These are phyloP conservation scores for Sus scrofa DNA, from an alignment of 2,113 vertebrate genomes.

Conservation along the genomic window DNA sequence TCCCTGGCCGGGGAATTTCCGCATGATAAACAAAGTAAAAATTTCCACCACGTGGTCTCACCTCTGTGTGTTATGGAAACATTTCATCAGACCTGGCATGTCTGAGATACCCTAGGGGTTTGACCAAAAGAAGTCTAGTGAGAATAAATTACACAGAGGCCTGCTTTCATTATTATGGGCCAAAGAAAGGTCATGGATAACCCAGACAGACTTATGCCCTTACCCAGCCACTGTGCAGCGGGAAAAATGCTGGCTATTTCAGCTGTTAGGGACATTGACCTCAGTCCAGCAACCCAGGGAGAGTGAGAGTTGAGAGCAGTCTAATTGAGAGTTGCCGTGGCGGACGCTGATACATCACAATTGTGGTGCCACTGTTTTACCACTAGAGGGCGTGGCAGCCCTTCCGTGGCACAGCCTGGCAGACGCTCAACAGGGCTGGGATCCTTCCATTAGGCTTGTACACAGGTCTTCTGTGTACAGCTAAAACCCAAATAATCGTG, in stretches of 20 bases:
- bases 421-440: background rate
- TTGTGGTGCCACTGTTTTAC: background rate
- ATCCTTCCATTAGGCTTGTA: background rate
- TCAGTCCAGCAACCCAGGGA: background rate
- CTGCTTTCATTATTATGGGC: background rate
- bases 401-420: background rate
- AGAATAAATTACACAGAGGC: background rate
- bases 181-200: background rate
- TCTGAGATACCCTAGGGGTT: background rate
- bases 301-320: too few species aligned
- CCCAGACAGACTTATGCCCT: background rate
- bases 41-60: background rate
- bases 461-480: background rate
- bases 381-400: slow-evolving; percentile 50
- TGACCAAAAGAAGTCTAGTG: background rate
- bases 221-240: background rate
- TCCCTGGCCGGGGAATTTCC: too few species aligned
- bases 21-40: too few species aligned
- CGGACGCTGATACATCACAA: background rate
- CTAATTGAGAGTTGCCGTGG: background rate
- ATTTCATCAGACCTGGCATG: background rate
- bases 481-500: background rate
- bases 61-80: background rate
- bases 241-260: background rate
- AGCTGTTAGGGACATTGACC: background rate